These are phyloP conservation scores for Podocnemis expansa DNA, from an alignment of 2,113 vertebrate species.

Conservation along the genomic window DNA sequence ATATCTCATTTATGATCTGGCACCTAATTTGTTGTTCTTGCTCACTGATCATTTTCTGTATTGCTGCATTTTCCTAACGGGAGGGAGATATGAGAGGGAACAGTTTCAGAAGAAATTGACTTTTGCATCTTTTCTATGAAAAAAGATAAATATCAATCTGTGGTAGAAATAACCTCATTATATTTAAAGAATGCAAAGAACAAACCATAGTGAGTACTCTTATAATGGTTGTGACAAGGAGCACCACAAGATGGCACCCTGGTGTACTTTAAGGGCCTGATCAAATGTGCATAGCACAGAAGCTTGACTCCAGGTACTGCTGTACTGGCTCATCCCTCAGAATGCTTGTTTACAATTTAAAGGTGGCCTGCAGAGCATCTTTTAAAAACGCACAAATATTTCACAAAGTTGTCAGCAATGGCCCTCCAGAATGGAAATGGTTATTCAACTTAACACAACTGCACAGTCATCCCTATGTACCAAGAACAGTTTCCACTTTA, in stretches of 20 bases:
- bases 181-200: not conserved
- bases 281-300: not conserved
- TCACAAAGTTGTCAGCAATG: not conserved
- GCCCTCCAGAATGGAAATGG: not conserved
- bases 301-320: not conserved
- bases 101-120: accelerated
- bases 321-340: not conserved
- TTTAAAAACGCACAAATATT: not conserved
- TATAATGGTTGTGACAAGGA: not conserved
- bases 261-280: not conserved
- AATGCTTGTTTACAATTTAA: not conserved
- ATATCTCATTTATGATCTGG: not conserved
- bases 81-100: not conserved
- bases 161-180: not conserved
- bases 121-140: not conserved
- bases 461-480: not conserved
- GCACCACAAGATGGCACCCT: slow-evolving; percentile 59
- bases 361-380: not conserved
- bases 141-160: not conserved
- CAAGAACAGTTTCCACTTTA: not conserved
- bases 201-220: not conserved
- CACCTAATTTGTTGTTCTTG: not conserved
- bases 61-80: not conserved
- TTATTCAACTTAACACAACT: not conserved
- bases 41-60: not conserved